Evolutionary conservation across 2,797 vertebrate species (phyloP).

Genomic region (Knipowitschia caucasica): DNA sequence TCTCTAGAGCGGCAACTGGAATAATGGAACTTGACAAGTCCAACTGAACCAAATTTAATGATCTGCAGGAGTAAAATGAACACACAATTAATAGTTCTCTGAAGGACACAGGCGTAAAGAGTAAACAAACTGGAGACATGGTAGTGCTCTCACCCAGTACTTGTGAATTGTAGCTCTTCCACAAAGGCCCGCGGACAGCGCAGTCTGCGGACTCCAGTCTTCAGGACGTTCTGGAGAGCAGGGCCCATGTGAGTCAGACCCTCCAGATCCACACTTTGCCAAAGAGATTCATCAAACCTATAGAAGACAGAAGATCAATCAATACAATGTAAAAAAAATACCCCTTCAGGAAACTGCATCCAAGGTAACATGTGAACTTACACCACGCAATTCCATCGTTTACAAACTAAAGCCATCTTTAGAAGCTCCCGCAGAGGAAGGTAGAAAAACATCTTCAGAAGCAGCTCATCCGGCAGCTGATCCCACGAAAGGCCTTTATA

Average conservation of each 20-base stretch:
- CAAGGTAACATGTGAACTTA: conserved; percentile 73
- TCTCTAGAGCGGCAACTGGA: conserved; percentile 69
- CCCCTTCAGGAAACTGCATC: background rate
- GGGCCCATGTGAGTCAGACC: conserved; percentile 74
- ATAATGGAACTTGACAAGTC: conserved; percentile 88
- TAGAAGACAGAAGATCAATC: background rate
- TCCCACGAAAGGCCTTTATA: conserved; percentile 82
- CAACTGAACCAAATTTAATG: conserved; percentile 80
- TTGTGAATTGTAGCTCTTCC: conserved; percentile 70
- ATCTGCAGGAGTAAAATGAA: conserved; percentile 52
- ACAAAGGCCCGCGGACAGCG: conserved; percentile 86
- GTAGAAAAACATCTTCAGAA: conserved; percentile 80
- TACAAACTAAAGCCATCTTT: conserved; percentile 77
- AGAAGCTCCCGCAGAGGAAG: conserved; percentile 84
- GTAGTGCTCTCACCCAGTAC: conserved; percentile 69
- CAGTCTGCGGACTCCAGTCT: conserved; percentile 77
- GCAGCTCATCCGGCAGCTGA: conserved; percentile 87
- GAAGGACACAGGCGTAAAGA: too few relatives aligned
- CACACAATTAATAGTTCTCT: background rate
- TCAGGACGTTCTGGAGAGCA: conserved; percentile 80
- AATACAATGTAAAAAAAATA: background rate
- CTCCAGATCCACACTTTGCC: conserved; percentile 88
- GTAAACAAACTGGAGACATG: background rate
- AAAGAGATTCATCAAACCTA: conserved; percentile 91
- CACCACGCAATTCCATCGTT: conserved; percentile 85